phyloP scores from a whole-genome alignment of 2,113 vertebrate species.

The Gavialis gangeticus region DNA sequence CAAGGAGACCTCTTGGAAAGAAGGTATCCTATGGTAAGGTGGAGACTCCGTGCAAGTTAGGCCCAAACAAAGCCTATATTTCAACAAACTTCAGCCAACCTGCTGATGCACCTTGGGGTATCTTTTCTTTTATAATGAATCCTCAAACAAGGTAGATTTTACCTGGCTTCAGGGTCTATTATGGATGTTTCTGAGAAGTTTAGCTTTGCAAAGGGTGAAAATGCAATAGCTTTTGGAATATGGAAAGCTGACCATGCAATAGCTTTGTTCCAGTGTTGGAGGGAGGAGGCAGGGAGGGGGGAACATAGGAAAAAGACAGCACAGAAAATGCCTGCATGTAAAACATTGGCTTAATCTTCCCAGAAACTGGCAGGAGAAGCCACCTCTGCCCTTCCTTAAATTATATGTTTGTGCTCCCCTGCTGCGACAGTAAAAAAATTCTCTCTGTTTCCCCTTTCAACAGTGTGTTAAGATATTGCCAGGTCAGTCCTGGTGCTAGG shows the following conservation, averaged over 20 bases:
- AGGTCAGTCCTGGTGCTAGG: slow-evolving; percentile 50
- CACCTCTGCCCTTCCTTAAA: slow-evolving; percentile 22
- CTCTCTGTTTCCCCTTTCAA: slow-evolving; percentile 61
- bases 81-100: neutral
- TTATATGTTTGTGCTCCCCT: slow-evolving; percentile 45
- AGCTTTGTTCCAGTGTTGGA: neutral
- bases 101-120: accelerated
- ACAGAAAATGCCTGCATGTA: neutral
- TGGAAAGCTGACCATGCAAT: neutral
- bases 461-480: slow-evolving; percentile 58
- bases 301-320: neutral
- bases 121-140: neutral
- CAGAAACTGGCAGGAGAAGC: slow-evolving; percentile 44
- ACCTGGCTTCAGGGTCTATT: neutral
- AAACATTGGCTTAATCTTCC: slow-evolving; percentile 3
- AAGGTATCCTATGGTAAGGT: neutral
- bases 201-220: neutral
- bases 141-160: neutral
- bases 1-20: neutral
- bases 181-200: neutral
- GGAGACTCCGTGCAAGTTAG: too few relatives aligned
- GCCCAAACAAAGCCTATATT: neutral
- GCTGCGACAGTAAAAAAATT: slow-evolving; percentile 19
- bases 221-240: neutral
- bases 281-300: neutral